A percentile compares a stretch with the other conserved stretches of the same genome.
These are phyloP conservation scores for Buteo buteo DNA, from an alignment of 2,113 vertebrate genomes.

Conservation along the genomic window DNA sequence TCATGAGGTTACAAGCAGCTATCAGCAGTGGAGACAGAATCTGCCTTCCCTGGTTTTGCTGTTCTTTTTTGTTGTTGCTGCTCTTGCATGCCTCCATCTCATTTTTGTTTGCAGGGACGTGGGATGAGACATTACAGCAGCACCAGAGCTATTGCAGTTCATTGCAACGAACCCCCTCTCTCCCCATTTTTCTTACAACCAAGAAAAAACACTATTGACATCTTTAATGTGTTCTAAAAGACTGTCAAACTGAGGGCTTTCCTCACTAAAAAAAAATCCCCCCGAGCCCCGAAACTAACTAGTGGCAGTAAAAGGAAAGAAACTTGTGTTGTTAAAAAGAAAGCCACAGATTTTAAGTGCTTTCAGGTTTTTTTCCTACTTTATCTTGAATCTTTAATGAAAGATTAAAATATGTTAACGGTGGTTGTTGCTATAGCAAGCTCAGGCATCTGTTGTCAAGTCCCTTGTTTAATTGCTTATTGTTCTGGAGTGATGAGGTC, in stretches of 20 bases:
- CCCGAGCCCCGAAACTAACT: not conserved
- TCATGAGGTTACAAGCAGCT: not conserved
- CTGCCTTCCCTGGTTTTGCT: not conserved
- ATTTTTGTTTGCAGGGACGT: not conserved
- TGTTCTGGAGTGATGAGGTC: conserved; percentile 30
- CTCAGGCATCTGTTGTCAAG: not conserved
- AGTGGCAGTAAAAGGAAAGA: not conserved
- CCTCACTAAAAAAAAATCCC: not conserved
- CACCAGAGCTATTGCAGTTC: not conserved
- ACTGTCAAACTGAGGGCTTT: not conserved
- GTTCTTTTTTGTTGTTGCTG: not conserved
- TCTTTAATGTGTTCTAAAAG: not conserved
- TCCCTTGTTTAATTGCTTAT: not conserved
- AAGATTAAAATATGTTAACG: conserved; percentile 15
- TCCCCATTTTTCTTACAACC: not conserved
- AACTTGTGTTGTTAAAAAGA: not conserved
- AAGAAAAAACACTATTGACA: not conserved
- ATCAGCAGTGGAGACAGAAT: not conserved
- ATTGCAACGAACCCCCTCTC: not conserved
- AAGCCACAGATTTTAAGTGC: not conserved
- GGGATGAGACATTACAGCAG: not conserved
- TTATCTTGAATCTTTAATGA: not conserved
- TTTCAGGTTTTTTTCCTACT: not conserved
- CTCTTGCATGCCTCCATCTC: not conserved
- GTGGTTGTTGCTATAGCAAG: conserved; percentile 28